Conservation (phyloP, 2,113 vertebrate genomes). For the Siniperca chuatsi region DNA sequence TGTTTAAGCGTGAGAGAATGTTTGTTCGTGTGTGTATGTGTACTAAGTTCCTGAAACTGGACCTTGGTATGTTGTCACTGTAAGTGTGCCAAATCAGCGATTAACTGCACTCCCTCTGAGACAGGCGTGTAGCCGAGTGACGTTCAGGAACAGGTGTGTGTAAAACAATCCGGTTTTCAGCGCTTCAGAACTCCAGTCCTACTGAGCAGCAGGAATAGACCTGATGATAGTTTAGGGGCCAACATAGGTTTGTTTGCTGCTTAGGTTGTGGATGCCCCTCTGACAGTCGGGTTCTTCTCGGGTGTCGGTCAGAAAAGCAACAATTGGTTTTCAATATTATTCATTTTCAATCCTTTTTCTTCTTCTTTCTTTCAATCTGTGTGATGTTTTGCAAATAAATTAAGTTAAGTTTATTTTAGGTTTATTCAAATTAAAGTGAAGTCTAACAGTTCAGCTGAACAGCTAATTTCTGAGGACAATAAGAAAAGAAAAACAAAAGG, state of each 20-base stretch:
- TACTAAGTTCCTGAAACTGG: slow-evolving; percentile 71
- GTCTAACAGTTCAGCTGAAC: no score
- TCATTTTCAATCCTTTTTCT: background rate
- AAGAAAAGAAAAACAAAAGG: background rate
- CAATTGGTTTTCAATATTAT: background rate
- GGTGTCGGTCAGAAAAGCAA: slow-evolving; percentile 4
- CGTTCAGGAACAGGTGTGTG: slow-evolving; percentile 72
- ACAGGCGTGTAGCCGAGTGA: slow-evolving; percentile 78
- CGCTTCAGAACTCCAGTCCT: slow-evolving; percentile 60
- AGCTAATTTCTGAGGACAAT: background rate
- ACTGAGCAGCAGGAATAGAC: slow-evolving; percentile 75
- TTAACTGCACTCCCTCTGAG: slow-evolving; percentile 71
- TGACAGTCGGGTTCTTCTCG: slow-evolving; percentile 21
- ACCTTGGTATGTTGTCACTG: slow-evolving; percentile 79
- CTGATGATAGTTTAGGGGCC: slow-evolving; percentile 65
- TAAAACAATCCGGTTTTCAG: slow-evolving; percentile 72
- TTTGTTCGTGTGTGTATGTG: slow-evolving; percentile 13
- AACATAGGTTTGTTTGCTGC: slow-evolving; percentile 39
- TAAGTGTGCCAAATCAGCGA: slow-evolving; percentile 83
- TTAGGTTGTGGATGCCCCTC: slow-evolving; percentile 16
- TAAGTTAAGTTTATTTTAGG: background rate
- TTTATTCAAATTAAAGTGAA: background rate
- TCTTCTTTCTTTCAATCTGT: background rate
- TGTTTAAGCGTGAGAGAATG: background rate
- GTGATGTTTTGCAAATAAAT: background rate